These are phyloP conservation scores for Dallia pectoralis DNA, from an alignment of 2,797 vertebrate genomes.

Conservation along the genomic window DNA sequence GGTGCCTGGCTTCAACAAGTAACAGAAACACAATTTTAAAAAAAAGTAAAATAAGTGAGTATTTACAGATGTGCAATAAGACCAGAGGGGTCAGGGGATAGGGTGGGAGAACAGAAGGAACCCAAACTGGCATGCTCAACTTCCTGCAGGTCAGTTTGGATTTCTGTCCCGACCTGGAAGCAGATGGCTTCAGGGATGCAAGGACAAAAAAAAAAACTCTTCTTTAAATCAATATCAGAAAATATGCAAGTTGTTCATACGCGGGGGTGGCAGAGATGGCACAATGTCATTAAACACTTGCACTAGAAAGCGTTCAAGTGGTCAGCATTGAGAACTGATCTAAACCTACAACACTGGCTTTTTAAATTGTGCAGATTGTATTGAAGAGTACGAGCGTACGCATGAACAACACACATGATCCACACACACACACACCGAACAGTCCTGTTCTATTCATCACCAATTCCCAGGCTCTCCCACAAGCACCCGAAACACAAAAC, in stretches of 20 bases:
- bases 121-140: neutral
- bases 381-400: conserved; percentile 9
- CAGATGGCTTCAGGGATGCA: conserved; percentile 40
- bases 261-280: conserved; percentile 40
- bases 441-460: neutral
- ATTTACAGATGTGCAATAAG: conserved; percentile 66
- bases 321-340: conserved; percentile 46
- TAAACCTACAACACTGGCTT: conserved; percentile 60
- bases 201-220: neutral
- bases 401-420: conserved; percentile 21
- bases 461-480: neutral
- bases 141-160: neutral
- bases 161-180: neutral
- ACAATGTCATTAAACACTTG: conserved; percentile 57
- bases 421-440: conserved; percentile 11
- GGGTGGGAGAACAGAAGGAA: neutral
- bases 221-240: conserved; percentile 10
- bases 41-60: conserved; percentile 54
- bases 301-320: conserved; percentile 58
- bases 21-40: conserved; percentile 49
- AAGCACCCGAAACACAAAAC: conserved; percentile 3
- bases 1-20: conserved; percentile 44
- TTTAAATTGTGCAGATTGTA: conserved; percentile 41
- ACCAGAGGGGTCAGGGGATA: conserved; percentile 6
- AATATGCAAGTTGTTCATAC: conserved; percentile 35